A percentile compares a stretch with the other conserved stretches of the same genome.
These are phyloP conservation scores for Atrichornis clamosus DNA, from an alignment of 2,113 vertebrate species.

Conservation along the genomic window DNA sequence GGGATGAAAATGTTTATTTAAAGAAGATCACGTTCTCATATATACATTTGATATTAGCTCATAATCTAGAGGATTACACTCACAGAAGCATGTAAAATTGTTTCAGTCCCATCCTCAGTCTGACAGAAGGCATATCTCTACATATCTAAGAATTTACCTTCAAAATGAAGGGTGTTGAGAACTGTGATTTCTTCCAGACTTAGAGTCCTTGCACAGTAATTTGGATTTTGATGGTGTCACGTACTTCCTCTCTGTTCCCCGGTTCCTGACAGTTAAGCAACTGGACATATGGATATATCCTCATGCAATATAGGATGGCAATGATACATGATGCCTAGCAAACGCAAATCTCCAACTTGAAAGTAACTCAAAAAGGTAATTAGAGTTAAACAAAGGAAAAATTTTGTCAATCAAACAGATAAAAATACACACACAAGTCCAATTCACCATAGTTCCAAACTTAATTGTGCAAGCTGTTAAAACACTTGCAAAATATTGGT, in stretches of 20 bases:
- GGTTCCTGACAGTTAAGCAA: not conserved
- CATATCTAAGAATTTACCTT: not conserved
- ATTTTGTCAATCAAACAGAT: slow-evolving; percentile 26
- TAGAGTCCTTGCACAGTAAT: not conserved
- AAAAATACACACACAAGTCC: not conserved
- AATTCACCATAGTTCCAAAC: slow-evolving; percentile 18
- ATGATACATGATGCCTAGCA: not conserved
- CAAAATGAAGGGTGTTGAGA: not conserved
- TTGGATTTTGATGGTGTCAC: not conserved
- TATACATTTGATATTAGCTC: not conserved
- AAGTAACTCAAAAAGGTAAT: slow-evolving; percentile 25
- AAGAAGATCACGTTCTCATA: not conserved
- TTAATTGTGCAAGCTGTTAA: slow-evolving; percentile 54
- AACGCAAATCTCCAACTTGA: not conserved
- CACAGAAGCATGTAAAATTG: not conserved
- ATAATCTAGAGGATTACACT: not conserved
- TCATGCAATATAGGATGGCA: not conserved
- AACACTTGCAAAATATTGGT: slow-evolving; percentile 59
- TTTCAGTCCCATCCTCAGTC: not conserved
- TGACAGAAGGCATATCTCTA: not conserved
- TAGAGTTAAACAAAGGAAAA: slow-evolving; percentile 30
- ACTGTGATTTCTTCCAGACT: not conserved
- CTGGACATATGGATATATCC: not conserved
- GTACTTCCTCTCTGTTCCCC: not conserved
- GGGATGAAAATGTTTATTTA: not conserved